Percentiles rank a stretch among this genome's conserved stretches.
Conservation (phyloP, 1,140 invertebrate genomes). For the Ceratosolen fusciceps region DNA sequence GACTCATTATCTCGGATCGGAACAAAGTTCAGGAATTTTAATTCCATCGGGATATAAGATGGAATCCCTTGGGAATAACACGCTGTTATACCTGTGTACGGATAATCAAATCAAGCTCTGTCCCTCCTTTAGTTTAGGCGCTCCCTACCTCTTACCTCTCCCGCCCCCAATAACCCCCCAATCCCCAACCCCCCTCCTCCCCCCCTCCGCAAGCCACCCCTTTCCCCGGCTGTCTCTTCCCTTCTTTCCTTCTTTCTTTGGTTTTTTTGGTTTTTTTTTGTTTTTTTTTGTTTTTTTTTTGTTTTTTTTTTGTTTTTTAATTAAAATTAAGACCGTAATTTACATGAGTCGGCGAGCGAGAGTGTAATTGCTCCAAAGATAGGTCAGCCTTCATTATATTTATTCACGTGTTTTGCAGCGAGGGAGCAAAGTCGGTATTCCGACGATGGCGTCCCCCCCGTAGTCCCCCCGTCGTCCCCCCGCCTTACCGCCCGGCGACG, state of each 20-base stretch:
- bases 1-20: constrained; percentile 24
- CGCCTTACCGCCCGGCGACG: background rate
- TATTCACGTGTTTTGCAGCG: constrained; percentile 28
- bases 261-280: background rate
- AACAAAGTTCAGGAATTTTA: constrained; percentile 22
- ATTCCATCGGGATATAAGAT: constrained; percentile 6
- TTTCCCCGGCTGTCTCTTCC: too few relatives aligned
- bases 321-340: constrained; percentile 43
- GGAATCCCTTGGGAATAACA: background rate
- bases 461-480: constrained; percentile 36
- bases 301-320: constrained; percentile 16
- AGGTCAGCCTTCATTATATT: constrained; percentile 46
- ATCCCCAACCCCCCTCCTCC: too few relatives aligned
- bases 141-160: too few relatives aligned
- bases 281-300: constrained; percentile 1
- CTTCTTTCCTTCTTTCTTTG: constrained; percentile 13
- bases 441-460: background rate
- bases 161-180: too few relatives aligned
- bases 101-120: constrained; percentile 35
- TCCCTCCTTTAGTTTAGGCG: too few relatives aligned
- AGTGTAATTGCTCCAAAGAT: constrained; percentile 46
- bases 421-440: constrained; percentile 42
- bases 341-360: constrained; percentile 5
- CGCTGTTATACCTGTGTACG: constrained; percentile 6
- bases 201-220: too few relatives aligned